Base-by-base conservation (phyloP, 1,140 invertebrate species). In the Drosophila lacertosa region DNA sequence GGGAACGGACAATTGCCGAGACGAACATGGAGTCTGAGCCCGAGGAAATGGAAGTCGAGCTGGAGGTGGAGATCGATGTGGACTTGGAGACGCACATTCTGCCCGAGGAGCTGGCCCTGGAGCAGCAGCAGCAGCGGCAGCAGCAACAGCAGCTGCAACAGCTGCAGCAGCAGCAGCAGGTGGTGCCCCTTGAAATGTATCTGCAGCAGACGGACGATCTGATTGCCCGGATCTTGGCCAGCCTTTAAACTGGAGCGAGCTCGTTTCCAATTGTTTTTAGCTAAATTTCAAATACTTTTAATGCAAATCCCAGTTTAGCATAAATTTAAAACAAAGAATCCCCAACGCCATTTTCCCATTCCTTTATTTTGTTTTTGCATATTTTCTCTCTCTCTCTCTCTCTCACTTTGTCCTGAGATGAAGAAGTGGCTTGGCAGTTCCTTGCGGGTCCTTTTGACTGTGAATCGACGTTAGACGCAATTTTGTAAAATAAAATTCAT, bases 141-240 rank as follows among this genome's bases (percentile, higher is more conserved):
- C n/a, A 40, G 5, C n/a, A n/a, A n/a, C n/a, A n/a, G n/a, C 9
- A 4, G 16, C 1, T 7, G 15, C n/a, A n/a, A n/a, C n/a, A 40
- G 37, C 0, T 11, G n/a, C 4, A 20, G 5, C 20, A 5, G 7
- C 44, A 29, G 1, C 15, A 39, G 11, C n/a, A 40, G 5, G 32
- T 50, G 11, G 24, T 50, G 11, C 63, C 63, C 3, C 42, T 66
- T 1, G 32, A 42, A 1, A 11, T 2, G 2, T 48, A 16, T 16
- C 9, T 66, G n/a, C 24, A 59, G 35, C 54, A 66, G 26, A 66
- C 63, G 3, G 63, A 57, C 3, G 54, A 66, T 5, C 54, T 66
- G 2, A 66, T 66, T 2, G 54, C 53, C 5, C 22, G 48, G 13
- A 29, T 66, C 11, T 22, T 9, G 32, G 24, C 63, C 3, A 4